These are phyloP conservation scores for Diaperis boleti DNA, from an alignment of 2,888 invertebrate species.

Conservation along the genomic window DNA sequence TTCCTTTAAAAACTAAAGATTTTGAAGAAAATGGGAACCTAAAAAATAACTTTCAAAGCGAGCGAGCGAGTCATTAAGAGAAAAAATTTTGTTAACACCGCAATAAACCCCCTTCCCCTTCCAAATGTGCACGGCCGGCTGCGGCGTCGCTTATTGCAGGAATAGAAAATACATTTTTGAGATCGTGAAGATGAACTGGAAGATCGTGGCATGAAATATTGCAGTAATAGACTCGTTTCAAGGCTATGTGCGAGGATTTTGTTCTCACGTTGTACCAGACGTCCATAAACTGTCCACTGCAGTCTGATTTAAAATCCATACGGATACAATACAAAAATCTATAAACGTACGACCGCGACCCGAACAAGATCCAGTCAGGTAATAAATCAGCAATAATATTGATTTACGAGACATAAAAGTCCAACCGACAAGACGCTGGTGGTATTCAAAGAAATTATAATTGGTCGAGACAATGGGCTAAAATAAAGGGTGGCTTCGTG, in stretches of 20 bases:
- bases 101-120: no score
- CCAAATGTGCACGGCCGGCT: no score
- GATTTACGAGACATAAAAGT: slow-evolving; percentile 36
- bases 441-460: slow-evolving; percentile 17
- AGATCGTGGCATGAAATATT: slow-evolving; percentile 15
- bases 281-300: slow-evolving; percentile 36
- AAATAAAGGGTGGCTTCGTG: slow-evolving; percentile 26
- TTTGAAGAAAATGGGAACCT: no score
- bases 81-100: no score
- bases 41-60: no score
- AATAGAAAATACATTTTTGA: background rate
- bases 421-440: slow-evolving; percentile 25
- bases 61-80: no score
- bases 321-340: slow-evolving; percentile 29
- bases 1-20: no score
- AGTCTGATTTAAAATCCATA: slow-evolving; percentile 25
- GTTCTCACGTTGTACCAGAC: slow-evolving; percentile 33
- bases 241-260: slow-evolving; percentile 30
- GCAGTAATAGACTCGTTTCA: slow-evolving; percentile 33
- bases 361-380: slow-evolving; percentile 16
- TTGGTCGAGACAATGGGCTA: slow-evolving; percentile 29
- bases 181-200: background rate
- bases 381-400: slow-evolving; percentile 34
- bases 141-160: no score
- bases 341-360: slow-evolving; percentile 22